Conservation (phyloP, 1,140 invertebrate species). For the Bicyclus anynana region DNA sequence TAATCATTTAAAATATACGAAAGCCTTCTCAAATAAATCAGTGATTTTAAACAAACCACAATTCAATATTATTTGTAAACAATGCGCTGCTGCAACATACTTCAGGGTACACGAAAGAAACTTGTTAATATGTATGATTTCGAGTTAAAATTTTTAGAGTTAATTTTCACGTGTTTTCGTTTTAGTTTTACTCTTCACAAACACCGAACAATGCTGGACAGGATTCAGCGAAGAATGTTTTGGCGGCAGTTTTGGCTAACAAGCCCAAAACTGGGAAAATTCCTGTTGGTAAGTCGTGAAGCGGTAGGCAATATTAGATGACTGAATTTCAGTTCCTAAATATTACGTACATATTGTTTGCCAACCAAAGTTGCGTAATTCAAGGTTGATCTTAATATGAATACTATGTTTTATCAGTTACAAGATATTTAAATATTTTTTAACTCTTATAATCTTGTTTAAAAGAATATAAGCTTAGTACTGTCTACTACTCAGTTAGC, state of each 20-base stretch:
- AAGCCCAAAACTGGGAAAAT: constrained; percentile 74
- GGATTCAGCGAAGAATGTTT: constrained; percentile 69
- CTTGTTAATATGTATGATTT: constrained; percentile 4
- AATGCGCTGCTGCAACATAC: constrained; percentile 53
- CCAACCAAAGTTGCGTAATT: constrained; percentile 33
- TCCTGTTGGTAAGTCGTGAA: constrained; percentile 61
- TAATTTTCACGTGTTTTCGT: constrained; percentile 17
- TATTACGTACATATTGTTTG: constrained; percentile 1
- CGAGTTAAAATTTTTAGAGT: constrained; percentile 11
- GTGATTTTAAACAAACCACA: constrained; percentile 54
- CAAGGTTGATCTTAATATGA: constrained; percentile 29
- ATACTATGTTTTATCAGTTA: not conserved
- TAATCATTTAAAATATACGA: constrained; percentile 53
- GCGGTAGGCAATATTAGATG: not conserved
- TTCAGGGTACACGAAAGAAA: constrained; percentile 47
- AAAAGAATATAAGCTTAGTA: not conserved
- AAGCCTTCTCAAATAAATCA: constrained; percentile 38
- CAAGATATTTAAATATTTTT: not conserved
- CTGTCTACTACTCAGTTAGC: no score
- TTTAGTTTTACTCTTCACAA: constrained; percentile 56
- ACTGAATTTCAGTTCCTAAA: not conserved
- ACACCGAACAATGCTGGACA: constrained; percentile 38
- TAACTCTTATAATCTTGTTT: not conserved
- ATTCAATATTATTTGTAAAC: constrained; percentile 47
- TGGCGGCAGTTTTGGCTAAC: constrained; percentile 71